Percentiles rank a stretch among this genome's conserved stretches.
These are phyloP conservation scores for Artibeus lituratus DNA, from an alignment of 2,797 vertebrate genomes.

Conservation along the genomic window DNA sequence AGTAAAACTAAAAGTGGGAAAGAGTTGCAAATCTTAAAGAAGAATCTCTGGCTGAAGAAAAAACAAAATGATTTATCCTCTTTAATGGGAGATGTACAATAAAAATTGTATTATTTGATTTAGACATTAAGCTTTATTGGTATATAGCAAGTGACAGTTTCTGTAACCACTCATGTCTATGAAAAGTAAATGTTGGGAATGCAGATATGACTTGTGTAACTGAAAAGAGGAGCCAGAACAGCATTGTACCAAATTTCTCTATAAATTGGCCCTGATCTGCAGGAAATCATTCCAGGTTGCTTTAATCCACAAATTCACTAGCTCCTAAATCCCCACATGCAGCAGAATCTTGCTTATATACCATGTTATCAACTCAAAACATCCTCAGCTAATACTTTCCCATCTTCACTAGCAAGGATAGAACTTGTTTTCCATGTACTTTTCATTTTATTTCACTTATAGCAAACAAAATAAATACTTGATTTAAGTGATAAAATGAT, in stretches of 20 bases:
- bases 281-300: background rate
- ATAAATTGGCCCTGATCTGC: background rate
- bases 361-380: background rate
- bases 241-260: background rate
- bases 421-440: background rate
- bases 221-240: background rate
- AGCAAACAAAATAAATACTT: background rate
- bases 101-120: background rate
- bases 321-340: background rate
- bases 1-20: background rate
- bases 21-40: background rate
- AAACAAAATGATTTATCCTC: background rate
- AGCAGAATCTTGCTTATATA: background rate
- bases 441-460: conserved; percentile 3
- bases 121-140: background rate
- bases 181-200: background rate
- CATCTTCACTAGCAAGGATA: background rate
- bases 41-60: background rate
- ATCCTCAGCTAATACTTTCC: background rate
- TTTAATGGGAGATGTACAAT: background rate
- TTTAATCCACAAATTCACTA: background rate
- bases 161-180: background rate
- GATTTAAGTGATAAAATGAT: background rate
- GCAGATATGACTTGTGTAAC: background rate
- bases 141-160: background rate